phyloP scores from a whole-genome alignment of 1,140 invertebrate species.

The Patella vulgata region DNA sequence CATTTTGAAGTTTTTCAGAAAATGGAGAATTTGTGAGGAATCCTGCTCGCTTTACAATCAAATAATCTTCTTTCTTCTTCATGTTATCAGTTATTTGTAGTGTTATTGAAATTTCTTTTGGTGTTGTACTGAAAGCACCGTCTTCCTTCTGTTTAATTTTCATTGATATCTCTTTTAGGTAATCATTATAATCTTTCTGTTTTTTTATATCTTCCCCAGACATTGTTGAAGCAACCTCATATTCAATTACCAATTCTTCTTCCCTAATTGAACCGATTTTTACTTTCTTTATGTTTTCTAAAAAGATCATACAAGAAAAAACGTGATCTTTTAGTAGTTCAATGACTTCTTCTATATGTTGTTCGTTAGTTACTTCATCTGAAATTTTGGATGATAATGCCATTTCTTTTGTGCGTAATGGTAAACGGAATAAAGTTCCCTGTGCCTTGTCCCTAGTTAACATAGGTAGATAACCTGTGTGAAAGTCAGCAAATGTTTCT shows the following conservation, averaged over 20 bases:
- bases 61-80: constrained; percentile 23
- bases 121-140: constrained; percentile 5
- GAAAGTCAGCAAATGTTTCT: constrained; percentile 41
- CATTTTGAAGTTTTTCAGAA: constrained; percentile 18
- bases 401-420: constrained; percentile 43
- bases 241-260: constrained; percentile 21
- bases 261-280: constrained; percentile 34
- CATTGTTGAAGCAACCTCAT: constrained; percentile 27
- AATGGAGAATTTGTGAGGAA: constrained; percentile 24
- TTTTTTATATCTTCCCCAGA: constrained; percentile 13
- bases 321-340: constrained; percentile 43
- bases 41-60: constrained; percentile 46
- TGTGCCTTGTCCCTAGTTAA: constrained; percentile 11
- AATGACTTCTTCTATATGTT: constrained; percentile 34
- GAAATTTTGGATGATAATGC: constrained; percentile 41
- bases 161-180: constrained; percentile 5
- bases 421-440: constrained; percentile 53
- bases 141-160: constrained; percentile 1
- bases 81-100: constrained; percentile 23
- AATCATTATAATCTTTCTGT: constrained; percentile 17
- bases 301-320: constrained; percentile 45
- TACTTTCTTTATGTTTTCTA: constrained; percentile 47
- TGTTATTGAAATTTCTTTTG: constrained; percentile 15
- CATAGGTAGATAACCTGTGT: constrained; percentile 43
- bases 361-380: constrained; percentile 22